Evolutionary conservation across 2,113 vertebrate genomes (phyloP).

Genomic region (Ahaetulla prasina): DNA sequence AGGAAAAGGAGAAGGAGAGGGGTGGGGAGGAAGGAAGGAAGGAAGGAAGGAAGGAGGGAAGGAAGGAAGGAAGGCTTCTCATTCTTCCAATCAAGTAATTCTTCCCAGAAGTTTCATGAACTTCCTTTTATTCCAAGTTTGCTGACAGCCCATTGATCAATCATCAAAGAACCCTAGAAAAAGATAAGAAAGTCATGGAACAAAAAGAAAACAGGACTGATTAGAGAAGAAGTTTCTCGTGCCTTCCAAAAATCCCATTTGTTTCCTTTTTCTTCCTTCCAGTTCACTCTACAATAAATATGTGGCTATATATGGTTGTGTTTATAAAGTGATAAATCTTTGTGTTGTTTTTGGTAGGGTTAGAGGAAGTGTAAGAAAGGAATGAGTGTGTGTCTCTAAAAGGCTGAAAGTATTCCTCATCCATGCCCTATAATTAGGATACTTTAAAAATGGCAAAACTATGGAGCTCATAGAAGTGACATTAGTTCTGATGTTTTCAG

Average conservation of each 20-base stretch:
- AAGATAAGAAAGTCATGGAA: background rate
- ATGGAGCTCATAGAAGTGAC: background rate
- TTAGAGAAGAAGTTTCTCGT: background rate
- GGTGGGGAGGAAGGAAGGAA: too few species aligned
- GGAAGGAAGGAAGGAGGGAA: too few species aligned
- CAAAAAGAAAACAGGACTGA: background rate
- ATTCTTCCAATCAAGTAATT: background rate
- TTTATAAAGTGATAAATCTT: background rate
- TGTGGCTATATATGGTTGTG: background rate
- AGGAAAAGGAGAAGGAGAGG: too few species aligned
- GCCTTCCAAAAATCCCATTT: background rate
- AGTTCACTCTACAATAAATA: background rate
- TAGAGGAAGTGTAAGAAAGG: background rate
- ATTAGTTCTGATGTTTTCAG: background rate
- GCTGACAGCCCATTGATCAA: background rate
- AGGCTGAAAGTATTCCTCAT: background rate
- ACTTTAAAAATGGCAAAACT: background rate
- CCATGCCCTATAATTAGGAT: background rate
- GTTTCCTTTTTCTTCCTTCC: background rate
- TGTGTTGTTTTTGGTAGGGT: background rate
- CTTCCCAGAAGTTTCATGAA: background rate
- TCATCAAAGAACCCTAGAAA: background rate
- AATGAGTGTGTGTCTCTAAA: background rate
- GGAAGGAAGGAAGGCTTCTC: background rate
- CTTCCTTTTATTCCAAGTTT: background rate